Conservation (phyloP, 2,888 invertebrate genomes). For the Sesia bembeciformis region DNA sequence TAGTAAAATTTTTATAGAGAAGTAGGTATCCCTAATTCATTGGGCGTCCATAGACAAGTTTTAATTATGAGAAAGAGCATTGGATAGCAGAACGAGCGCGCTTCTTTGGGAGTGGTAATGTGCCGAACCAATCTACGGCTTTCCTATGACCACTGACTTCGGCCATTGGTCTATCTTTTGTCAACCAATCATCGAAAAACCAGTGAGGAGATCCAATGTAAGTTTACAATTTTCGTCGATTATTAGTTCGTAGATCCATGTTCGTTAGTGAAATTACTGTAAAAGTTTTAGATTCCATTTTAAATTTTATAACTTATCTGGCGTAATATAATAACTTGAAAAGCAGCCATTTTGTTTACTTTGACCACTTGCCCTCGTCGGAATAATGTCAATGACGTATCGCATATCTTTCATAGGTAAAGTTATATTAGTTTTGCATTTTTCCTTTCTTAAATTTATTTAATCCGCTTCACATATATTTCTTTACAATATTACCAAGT, state of each 20-base stretch:
- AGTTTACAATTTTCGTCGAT: conserved; percentile 61
- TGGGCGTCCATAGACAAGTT: conserved; percentile 47
- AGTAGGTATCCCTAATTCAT: neutral
- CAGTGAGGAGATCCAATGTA: conserved; percentile 73
- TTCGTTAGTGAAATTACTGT: neutral
- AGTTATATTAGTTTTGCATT: conserved; percentile 4
- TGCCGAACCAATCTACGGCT: conserved; percentile 80
- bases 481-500: no score
- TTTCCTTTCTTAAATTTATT: no score
- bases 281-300: neutral
- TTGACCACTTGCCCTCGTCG: conserved; percentile 29
- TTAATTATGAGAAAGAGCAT: conserved; percentile 61
- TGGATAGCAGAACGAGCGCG: conserved; percentile 50
- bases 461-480: no score
- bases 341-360: conserved; percentile 70
- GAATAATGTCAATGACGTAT: conserved; percentile 43
- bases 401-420: conserved; percentile 9
- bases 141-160: conserved; percentile 83
- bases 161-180: conserved; percentile 89
- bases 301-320: conserved; percentile 7
- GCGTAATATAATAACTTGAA: conserved; percentile 37
- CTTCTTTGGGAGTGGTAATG: conserved; percentile 79
- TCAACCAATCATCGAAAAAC: conserved; percentile 93
- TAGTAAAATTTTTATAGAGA: no score
- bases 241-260: conserved; percentile 22